A percentile compares a stretch with the other conserved stretches of the same genome.
phyloP scores from a whole-genome alignment of 2,888 invertebrate genomes.

The Trissonchulus latispiculum region DNA sequence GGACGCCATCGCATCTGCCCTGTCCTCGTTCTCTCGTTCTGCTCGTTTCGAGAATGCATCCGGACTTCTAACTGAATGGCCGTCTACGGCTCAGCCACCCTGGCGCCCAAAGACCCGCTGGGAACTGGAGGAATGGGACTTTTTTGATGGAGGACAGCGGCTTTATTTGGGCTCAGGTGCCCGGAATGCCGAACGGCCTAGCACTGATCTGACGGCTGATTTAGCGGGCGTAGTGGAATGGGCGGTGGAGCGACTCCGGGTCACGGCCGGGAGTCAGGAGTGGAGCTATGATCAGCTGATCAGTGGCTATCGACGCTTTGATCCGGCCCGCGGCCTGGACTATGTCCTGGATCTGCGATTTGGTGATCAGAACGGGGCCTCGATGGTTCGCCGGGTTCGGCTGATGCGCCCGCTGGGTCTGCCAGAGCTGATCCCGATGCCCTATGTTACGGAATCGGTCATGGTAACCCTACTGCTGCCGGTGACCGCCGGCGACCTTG shows the following conservation, averaged over 20 bases:
- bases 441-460: constrained; percentile 88
- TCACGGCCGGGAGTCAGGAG: not conserved
- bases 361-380: constrained; percentile 30
- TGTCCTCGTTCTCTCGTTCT: too few species aligned
- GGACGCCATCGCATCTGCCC: too few species aligned
- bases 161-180: not conserved
- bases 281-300: constrained; percentile 47
- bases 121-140: constrained; percentile 16
- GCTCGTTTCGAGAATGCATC: too few species aligned
- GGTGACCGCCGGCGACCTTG: constrained; percentile 51
- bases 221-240: not conserved
- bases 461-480: constrained; percentile 66
- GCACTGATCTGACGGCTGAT: not conserved
- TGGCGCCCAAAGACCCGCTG: constrained; percentile 7
- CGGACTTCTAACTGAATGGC: too few species aligned
- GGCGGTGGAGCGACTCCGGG: not conserved
- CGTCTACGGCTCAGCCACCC: too few species aligned
- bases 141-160: not conserved
- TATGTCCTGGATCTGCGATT: constrained; percentile 59
- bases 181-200: constrained; percentile 26
- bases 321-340: constrained; percentile 72
- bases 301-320: constrained; percentile 66
- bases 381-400: constrained; percentile 59
- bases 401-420: constrained; percentile 71
- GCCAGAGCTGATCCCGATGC: constrained; percentile 77